phyloP scores from a whole-genome alignment of 2,888 invertebrate genomes.

The Trissoscelio sp. region DNA sequence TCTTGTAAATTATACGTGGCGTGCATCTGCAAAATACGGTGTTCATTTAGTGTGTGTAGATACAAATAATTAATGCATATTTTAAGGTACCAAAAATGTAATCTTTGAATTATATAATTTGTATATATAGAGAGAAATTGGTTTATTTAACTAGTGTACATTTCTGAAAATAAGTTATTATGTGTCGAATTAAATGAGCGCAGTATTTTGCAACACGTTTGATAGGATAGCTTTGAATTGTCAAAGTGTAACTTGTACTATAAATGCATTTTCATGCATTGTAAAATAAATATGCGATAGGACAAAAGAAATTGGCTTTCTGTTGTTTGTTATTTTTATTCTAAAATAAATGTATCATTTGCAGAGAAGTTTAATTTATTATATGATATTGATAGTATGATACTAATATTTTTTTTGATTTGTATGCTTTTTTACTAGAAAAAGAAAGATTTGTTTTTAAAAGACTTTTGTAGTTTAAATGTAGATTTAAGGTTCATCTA shows the following conservation, averaged over 20 bases:
- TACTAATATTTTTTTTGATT: too few species aligned
- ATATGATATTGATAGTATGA: too few species aligned
- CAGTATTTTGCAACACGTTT: slow-evolving; percentile 28
- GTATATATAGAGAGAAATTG: slow-evolving; percentile 13
- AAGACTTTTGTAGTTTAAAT: too few species aligned
- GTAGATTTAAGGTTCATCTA: too few species aligned
- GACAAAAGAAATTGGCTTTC: too few species aligned
- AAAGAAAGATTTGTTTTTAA: too few species aligned
- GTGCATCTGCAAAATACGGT: slow-evolving; percentile 11
- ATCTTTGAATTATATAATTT: too few species aligned
- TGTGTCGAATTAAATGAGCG: slow-evolving; percentile 20
- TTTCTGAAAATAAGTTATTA: not conserved
- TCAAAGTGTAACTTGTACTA: slow-evolving; percentile 39
- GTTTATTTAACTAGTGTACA: not conserved
- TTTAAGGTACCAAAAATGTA: not conserved
- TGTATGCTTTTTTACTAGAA: too few species aligned
- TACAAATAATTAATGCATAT: not conserved
- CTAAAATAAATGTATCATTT: too few species aligned
- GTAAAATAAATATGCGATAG: slow-evolving; percentile 57
- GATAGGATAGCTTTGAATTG: slow-evolving; percentile 31
- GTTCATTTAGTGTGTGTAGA: slow-evolving; percentile 32
- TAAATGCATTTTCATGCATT: slow-evolving; percentile 41
- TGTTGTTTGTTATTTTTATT: too few species aligned
- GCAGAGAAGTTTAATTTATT: too few species aligned
- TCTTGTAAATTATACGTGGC: slow-evolving; percentile 35